These are phyloP conservation scores for Heliconius eleuchia DNA, from an alignment of 1,140 invertebrate species.

Conservation along the genomic window DNA sequence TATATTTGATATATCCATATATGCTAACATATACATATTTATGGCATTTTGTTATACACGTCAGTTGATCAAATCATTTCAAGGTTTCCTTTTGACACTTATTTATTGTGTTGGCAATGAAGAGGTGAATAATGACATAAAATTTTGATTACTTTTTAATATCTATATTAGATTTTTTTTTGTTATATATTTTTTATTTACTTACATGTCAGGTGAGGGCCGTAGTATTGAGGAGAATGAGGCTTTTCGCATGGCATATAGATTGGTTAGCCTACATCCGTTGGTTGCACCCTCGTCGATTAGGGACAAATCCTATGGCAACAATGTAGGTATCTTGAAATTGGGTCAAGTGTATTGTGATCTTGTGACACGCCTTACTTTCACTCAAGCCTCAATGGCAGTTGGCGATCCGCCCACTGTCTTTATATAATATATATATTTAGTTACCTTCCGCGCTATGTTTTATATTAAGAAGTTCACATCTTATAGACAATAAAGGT, in stretches of 20 bases:
- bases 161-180: too few species aligned
- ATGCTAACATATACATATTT: constrained; percentile 86
- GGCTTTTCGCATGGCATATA: background rate
- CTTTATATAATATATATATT: too few species aligned
- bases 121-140: constrained; percentile 84
- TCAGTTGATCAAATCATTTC: constrained; percentile 91
- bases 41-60: constrained; percentile 91
- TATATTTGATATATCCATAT: constrained; percentile 85
- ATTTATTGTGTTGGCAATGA: constrained; percentile 95
- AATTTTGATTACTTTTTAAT: too few species aligned
- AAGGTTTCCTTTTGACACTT: constrained; percentile 92
- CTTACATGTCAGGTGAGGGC: background rate
- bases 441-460: too few species aligned
- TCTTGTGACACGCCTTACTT: too few species aligned
- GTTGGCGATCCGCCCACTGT: too few species aligned
- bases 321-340: background rate
- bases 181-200: too few species aligned
- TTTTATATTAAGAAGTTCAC: too few species aligned
- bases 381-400: too few species aligned
- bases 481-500: too few species aligned
- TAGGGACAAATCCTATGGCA: background rate
- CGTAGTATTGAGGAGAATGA: background rate
- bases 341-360: background rate
- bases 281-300: background rate
- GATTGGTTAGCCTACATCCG: background rate